Base-by-base conservation (phyloP, 1,140 invertebrate genomes). In the Bombus superbus region DNA sequence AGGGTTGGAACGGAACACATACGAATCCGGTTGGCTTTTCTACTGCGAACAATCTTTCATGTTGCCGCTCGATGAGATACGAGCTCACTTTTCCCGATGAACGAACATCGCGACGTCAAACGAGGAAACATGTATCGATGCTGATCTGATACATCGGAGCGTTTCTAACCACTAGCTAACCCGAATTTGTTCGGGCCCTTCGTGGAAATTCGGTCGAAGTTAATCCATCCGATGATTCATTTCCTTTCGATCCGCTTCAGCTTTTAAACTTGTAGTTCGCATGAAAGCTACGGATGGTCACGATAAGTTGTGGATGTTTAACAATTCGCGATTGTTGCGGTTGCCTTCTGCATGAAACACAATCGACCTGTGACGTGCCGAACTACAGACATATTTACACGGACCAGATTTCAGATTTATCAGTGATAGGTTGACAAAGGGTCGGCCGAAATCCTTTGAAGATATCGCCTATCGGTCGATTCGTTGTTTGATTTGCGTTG, bases 381-480 rank as follows among this genome's bases (percentile, higher is more conserved):
- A 86, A 64, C 40, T 40, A 47, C 53, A 42, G 66, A 84, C 47
- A 83, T 90, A 66, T 91, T 91, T 91, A 87, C 78, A 72, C 83
- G 85, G 57, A 68, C 90, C 79, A 91, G 90, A 90, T 91, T 91
- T 90, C 89, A 59, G 78, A 84, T 89, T 91, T 89, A 89, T 91
- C 85, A 76, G 71, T 38, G 72, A 84, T 88, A 77, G 59, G 83
- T 84, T 87, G 83, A 91, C 91, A 88, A 88, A 92, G 83, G 74
- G 88, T 81, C 90, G 91, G 91, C 91, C 85, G 78, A 91, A 91
- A 89, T 88, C 85, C 90, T 93, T 93, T 93, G 92, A 93, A 92
- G 92, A 93, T 93, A 92, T 90, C 88, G 75, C 87, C 59, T 93
- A 93, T 92, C 92, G 79, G 85, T 80, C 90, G 91, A 93, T 90